These are phyloP conservation scores for Idaea biselata DNA, from an alignment of 2,888 invertebrate genomes.

Conservation along the genomic window DNA sequence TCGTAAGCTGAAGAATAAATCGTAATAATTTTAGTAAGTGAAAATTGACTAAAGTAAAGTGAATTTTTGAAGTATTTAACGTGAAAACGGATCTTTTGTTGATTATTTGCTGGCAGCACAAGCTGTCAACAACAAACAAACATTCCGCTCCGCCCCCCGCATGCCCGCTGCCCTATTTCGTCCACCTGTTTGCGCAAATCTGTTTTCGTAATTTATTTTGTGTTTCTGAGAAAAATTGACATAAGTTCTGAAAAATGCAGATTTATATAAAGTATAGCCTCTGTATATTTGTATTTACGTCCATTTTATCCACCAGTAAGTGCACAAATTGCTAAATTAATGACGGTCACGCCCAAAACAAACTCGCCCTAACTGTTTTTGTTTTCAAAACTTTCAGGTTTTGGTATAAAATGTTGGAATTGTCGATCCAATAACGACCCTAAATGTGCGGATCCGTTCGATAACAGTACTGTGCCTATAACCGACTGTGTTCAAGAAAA, in stretches of 20 bases:
- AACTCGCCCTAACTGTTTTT: constrained; percentile 12
- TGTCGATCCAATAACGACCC: constrained; percentile 94
- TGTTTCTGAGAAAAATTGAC: not conserved
- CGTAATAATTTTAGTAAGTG: too few species aligned
- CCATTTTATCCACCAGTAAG: not conserved
- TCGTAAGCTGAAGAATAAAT: too few species aligned
- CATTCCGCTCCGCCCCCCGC: not conserved
- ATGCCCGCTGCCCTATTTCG: not conserved
- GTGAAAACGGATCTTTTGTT: not conserved
- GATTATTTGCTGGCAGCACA: not conserved
- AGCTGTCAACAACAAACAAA: not conserved
- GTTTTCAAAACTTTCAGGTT: constrained; percentile 66
- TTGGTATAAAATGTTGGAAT: constrained; percentile 92
- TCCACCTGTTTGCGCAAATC: not conserved
- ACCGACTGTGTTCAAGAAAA: constrained; percentile 86
- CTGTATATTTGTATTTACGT: not conserved
- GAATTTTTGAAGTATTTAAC: not conserved
- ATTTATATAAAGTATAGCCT: not conserved
- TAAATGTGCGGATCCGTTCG: constrained; percentile 95
- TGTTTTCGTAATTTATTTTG: not conserved
- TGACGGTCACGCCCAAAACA: constrained; percentile 53
- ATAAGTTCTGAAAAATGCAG: not conserved
- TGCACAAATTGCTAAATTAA: constrained; percentile 2
- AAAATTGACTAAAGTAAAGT: too few species aligned
- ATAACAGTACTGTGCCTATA: constrained; percentile 92